phyloP scores from a whole-genome alignment of 2,888 invertebrate species.

The Panzeria rudis region DNA sequence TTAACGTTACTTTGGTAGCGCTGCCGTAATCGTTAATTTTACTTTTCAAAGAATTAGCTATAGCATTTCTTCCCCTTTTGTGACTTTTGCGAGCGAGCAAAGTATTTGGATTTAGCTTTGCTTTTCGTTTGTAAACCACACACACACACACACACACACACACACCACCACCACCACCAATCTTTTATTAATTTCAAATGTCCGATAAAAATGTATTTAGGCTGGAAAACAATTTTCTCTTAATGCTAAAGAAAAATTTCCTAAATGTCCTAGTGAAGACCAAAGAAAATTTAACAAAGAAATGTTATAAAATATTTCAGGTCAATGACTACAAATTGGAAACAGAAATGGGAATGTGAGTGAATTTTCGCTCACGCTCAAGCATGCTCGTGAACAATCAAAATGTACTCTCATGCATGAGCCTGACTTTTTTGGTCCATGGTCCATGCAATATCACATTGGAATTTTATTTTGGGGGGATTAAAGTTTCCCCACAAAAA shows the following conservation, averaged over 20 bases:
- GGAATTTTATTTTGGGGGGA: no score
- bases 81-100: slow-evolving; percentile 4
- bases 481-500: no score
- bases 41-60: slow-evolving; percentile 15
- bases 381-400: neutral
- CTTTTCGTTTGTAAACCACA: slow-evolving; percentile 51
- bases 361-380: neutral
- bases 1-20: neutral
- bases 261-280: slow-evolving; percentile 4
- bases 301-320: neutral
- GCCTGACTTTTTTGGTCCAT: no score
- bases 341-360: neutral
- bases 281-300: slow-evolving; percentile 20
- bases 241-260: neutral
- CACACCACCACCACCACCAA: slow-evolving; percentile 23
- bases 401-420: no score
- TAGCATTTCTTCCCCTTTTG: slow-evolving; percentile 4
- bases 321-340: neutral
- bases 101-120: slow-evolving; percentile 23
- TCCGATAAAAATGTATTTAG: slow-evolving; percentile 28
- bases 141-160: no score
- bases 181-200: slow-evolving; percentile 50
- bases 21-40: slow-evolving; percentile 32
- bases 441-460: no score
- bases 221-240: slow-evolving; percentile 16